These are phyloP conservation scores for Leptodirus hochenwartii DNA, from an alignment of 2,888 invertebrate genomes.

Conservation along the genomic window DNA sequence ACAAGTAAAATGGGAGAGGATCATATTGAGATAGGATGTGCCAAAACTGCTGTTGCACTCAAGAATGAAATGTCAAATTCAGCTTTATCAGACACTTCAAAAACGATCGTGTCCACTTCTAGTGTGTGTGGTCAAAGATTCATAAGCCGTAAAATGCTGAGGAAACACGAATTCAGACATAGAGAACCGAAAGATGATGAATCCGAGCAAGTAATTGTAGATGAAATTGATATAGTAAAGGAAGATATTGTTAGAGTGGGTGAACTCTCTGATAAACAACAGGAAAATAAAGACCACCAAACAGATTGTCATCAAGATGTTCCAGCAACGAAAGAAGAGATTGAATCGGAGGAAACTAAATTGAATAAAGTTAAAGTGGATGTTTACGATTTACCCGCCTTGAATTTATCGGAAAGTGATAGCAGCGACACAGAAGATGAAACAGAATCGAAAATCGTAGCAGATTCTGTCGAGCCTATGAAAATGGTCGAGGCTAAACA, in stretches of 20 bases:
- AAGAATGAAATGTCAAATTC: slow-evolving; percentile 53
- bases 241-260: slow-evolving; percentile 11
- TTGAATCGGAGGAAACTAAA: slow-evolving; percentile 16
- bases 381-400: slow-evolving; percentile 53
- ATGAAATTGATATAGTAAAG: slow-evolving; percentile 11
- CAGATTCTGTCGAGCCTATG: background rate
- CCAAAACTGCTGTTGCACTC: too few relatives aligned
- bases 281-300: slow-evolving; percentile 11
- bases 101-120: too few relatives aligned
- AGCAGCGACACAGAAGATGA: slow-evolving; percentile 42
- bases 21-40: too few relatives aligned
- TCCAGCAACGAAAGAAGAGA: slow-evolving; percentile 16
- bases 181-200: slow-evolving; percentile 24
- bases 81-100: too few relatives aligned
- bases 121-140: too few relatives aligned
- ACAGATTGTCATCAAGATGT: slow-evolving; percentile 11
- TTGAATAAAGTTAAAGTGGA: slow-evolving; percentile 31
- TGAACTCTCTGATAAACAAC: slow-evolving; percentile 11
- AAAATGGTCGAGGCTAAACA: slow-evolving; percentile 4
- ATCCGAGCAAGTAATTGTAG: slow-evolving; percentile 12
- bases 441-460: slow-evolving; percentile 12
- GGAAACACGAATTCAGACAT: slow-evolving; percentile 52
- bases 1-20: too few relatives aligned
- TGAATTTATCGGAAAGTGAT: slow-evolving; percentile 73
- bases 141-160: slow-evolving; percentile 52